Evolutionary conservation across 2,113 vertebrate species (phyloP).

Genomic region (Lycaon pictus): DNA sequence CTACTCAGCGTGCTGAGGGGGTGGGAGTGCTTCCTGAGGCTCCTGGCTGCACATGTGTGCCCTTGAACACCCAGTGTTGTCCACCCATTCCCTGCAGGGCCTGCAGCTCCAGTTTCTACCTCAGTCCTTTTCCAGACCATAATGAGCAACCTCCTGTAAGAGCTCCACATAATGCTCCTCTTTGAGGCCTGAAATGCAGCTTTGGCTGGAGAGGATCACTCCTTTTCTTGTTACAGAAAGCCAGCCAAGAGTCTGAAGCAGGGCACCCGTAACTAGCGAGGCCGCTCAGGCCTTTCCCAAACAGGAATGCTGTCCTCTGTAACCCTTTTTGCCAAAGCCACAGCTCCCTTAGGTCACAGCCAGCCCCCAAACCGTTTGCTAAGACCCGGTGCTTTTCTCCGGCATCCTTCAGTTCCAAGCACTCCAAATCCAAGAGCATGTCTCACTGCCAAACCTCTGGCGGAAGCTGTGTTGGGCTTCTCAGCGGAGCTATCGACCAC

Average conservation of each 20-base stretch:
- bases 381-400: not conserved
- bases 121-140: conserved; percentile 48
- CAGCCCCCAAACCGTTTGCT: not conserved
- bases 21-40: not conserved
- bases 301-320: not conserved
- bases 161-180: not conserved
- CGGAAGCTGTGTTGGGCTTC: conserved; percentile 68
- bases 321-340: not conserved
- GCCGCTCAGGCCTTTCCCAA: not conserved
- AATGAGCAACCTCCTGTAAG: conserved; percentile 20
- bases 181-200: conserved; percentile 41
- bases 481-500: conserved; percentile 86
- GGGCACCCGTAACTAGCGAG: not conserved
- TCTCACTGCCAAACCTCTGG: conserved; percentile 80
- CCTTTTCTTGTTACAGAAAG: not conserved
- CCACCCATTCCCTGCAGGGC: not conserved
- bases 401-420: conserved; percentile 49
- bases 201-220: not conserved
- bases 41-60: not conserved
- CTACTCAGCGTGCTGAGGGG: not conserved
- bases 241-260: not conserved
- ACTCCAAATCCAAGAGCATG: conserved; percentile 78
- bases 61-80: not conserved
- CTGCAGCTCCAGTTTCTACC: conserved; percentile 5
- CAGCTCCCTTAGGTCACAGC: not conserved